Evolutionary conservation across 2,888 invertebrate species (phyloP).

Genomic region (Nineta flava): DNA sequence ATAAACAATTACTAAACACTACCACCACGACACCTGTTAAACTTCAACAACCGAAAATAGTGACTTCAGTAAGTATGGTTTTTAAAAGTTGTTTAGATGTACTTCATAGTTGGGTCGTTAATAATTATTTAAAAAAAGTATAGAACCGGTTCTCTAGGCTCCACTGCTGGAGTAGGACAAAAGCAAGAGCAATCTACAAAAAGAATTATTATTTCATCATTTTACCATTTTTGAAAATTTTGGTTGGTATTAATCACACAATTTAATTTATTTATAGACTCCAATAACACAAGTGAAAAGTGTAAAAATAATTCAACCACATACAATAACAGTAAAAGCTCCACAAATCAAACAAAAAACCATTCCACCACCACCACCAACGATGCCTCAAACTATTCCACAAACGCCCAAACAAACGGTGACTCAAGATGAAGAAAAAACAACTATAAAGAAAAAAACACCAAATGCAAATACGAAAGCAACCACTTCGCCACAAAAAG

Average conservation of each 20-base stretch:
- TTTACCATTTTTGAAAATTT: too few relatives aligned
- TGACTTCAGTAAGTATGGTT: too few relatives aligned
- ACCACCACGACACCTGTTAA: not conserved
- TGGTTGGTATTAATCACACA: not conserved
- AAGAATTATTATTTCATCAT: too few relatives aligned
- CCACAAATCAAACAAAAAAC: constrained; percentile 4
- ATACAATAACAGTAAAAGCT: constrained; percentile 12
- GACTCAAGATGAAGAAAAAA: constrained; percentile 8
- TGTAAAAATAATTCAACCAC: constrained; percentile 15
- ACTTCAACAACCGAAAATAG: not conserved
- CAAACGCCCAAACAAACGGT: constrained; percentile 20
- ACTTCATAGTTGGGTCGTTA: too few relatives aligned
- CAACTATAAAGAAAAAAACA: not conserved
- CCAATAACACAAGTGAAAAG: constrained; percentile 22
- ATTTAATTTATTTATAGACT: not conserved
- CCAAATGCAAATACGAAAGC: constrained; percentile 8
- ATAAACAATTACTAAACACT: not conserved
- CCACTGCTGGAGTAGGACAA: too few relatives aligned
- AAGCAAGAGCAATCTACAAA: too few relatives aligned
- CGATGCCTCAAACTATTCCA: constrained; percentile 18
- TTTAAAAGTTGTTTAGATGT: too few relatives aligned
- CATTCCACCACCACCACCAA: constrained; percentile 10
- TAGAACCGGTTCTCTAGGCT: too few relatives aligned
- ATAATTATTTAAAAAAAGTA: too few relatives aligned
- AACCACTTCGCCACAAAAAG: constrained; percentile 10